Conservation (phyloP, 2,113 vertebrate species). For the Otis tarda region DNA sequence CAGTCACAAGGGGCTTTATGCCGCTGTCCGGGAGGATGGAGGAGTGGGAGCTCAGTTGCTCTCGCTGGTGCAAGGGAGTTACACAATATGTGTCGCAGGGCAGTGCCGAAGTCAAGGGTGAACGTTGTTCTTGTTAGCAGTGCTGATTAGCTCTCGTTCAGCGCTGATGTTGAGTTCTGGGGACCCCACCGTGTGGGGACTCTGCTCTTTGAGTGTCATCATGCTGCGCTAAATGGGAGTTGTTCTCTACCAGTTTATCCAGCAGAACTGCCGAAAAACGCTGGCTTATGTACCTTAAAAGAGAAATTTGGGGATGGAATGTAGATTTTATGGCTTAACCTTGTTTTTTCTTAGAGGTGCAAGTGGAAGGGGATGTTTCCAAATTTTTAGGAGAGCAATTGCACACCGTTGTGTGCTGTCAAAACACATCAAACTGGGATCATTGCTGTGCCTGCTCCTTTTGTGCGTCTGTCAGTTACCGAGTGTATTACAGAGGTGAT, state of each 20-base stretch:
- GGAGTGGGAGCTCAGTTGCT: neutral
- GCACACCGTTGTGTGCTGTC: neutral
- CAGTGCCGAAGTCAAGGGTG: neutral
- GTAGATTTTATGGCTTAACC: neutral
- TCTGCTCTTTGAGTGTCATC: neutral
- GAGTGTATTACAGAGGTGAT: neutral
- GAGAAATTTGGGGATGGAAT: neutral
- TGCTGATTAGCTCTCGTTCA: neutral
- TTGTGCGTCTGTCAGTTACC: neutral
- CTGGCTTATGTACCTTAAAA: neutral
- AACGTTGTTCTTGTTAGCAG: neutral
- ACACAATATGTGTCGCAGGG: neutral
- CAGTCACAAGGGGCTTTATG: neutral
- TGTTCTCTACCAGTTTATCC: neutral
- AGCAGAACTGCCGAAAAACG: neutral
- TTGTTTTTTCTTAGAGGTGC: neutral
- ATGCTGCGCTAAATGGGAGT: neutral
- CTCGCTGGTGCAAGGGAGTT: too few relatives aligned
- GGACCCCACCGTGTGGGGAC: neutral
- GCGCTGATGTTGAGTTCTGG: neutral
- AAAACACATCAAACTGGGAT: neutral
- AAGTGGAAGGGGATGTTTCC: neutral
- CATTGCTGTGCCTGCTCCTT: neutral
- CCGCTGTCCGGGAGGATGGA: fast-evolving
- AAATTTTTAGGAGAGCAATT: neutral